Percentiles rank a stretch among this genome's conserved stretches.
Conservation (phyloP, 2,888 invertebrate species). For the Hydrotaea cyrtoneurina region DNA sequence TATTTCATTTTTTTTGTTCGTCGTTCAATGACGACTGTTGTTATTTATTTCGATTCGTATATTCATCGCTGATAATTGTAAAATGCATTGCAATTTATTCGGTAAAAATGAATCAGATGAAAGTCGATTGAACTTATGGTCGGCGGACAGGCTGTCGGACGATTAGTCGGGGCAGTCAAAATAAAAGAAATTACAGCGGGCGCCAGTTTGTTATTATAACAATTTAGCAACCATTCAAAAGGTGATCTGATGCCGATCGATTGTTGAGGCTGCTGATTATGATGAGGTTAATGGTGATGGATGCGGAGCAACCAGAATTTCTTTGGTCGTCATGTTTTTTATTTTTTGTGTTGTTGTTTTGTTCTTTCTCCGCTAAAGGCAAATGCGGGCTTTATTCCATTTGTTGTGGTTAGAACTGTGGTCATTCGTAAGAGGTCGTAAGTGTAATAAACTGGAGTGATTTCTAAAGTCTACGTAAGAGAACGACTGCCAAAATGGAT, state of each 20-base stretch:
- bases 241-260: constrained; percentile 44
- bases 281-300: background rate
- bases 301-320: constrained; percentile 27
- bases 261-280: constrained; percentile 33
- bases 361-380: background rate
- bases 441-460: constrained; percentile 61
- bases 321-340: background rate
- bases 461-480: constrained; percentile 17
- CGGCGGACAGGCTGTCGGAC: constrained; percentile 43
- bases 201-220: constrained; percentile 70
- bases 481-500: background rate
- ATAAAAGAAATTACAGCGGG: constrained; percentile 53
- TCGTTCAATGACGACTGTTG: too few relatives aligned
- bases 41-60: constrained; percentile 31
- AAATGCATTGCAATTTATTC: constrained; percentile 66
- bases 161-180: constrained; percentile 6
- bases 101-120: constrained; percentile 60
- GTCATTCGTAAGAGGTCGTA: constrained; percentile 10
- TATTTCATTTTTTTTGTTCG: constrained; percentile 18
- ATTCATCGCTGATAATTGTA: constrained; percentile 65
- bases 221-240: constrained; percentile 68
- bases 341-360: too few relatives aligned
- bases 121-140: constrained; percentile 53
- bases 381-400: constrained; percentile 50
- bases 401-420: constrained; percentile 58